These are phyloP conservation scores for Malachius bipustulatus DNA, from an alignment of 2,888 invertebrate genomes.

Conservation along the genomic window DNA sequence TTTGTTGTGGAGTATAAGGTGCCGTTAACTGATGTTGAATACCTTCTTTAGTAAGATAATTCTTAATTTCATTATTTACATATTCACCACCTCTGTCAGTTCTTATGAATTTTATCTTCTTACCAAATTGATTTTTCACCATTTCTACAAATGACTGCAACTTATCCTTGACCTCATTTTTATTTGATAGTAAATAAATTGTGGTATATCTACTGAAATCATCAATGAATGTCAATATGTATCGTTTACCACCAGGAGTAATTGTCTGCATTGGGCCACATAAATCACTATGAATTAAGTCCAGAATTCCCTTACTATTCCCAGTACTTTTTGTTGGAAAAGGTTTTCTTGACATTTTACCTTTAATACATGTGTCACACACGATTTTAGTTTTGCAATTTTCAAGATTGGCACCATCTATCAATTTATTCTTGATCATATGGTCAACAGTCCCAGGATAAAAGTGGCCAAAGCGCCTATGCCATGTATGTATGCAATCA, in stretches of 20 bases:
- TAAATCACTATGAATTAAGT: conserved; percentile 2
- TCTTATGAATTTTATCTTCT: not conserved
- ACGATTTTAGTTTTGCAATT: conserved; percentile 11
- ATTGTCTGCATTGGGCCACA: conserved; percentile 6
- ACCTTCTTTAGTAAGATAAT: conserved; percentile 20
- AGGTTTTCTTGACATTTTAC: conserved; percentile 18
- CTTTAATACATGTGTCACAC: conserved; percentile 17
- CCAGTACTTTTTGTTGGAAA: not conserved
- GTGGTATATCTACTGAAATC: conserved; percentile 3
- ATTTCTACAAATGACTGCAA: not conserved
- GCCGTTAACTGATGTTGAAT: not conserved
- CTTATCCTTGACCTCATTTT: conserved; percentile 4
- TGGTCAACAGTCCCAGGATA: conserved; percentile 9
- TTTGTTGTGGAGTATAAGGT: not conserved
- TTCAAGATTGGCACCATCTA: conserved; percentile 10
- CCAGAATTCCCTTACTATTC: not conserved
- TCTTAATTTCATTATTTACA: not conserved
- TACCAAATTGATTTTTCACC: not conserved
- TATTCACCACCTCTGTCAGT: conserved; percentile 8
- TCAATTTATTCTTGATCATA: conserved; percentile 7
- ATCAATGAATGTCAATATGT: conserved; percentile 6
- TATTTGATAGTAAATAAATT: conserved; percentile 4
- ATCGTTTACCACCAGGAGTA: conserved; percentile 4
- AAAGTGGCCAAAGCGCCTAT: conserved; percentile 17
- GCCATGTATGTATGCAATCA: conserved; percentile 18